Evolutionary conservation across 2,113 vertebrate species (phyloP), one percentile per base, ranked within the genome.

Genomic region (Pteronura brasiliensis): DNA sequence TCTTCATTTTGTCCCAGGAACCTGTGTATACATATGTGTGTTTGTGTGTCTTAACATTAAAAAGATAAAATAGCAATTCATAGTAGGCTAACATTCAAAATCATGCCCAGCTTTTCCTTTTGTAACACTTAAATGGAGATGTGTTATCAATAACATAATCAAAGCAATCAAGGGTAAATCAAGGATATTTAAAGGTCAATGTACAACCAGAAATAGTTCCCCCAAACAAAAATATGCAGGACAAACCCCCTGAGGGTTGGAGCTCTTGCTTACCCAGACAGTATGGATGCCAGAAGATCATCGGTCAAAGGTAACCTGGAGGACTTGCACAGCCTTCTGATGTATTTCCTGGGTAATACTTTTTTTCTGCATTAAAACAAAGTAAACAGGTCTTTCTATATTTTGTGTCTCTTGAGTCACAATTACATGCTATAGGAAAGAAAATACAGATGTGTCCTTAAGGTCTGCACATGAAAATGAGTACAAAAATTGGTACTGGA

Each of bases 281-380:
- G 96, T 96, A 99, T 97, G 96, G 93, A 57, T 92, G 67, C 97
- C 8, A 99, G 98, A 97, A 99, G 96, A 69, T 99, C 99, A 98
- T 99, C 98, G 47, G 95, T 90, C 97, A 99, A 63, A 6, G 99
- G 99, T 29, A 99, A 95, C 36, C 98, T 99, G 97, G 99, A 99
- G 94, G 99, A 98, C 96, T 99, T 99, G 97, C 99, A 99, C 96
- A 99, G 97, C 74, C 98, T 99, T 97, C 97, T 98, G 52, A 98
- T 98, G 13, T 98, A 98, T 93, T 98, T 98, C 69, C 23, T 98
- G 74, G 99, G 98, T 87, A 99, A 97, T 71, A 98, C 95, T 72
- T 99, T 99, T 57, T 96, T 98, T 91, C 99, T 99, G 93, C 47
- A 98, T 72, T 95, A 97, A 97, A 67, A 98, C n/a, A 98, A 93